Conservation (phyloP, 2,888 invertebrate species). For the Eurytoma adleriae region DNA sequence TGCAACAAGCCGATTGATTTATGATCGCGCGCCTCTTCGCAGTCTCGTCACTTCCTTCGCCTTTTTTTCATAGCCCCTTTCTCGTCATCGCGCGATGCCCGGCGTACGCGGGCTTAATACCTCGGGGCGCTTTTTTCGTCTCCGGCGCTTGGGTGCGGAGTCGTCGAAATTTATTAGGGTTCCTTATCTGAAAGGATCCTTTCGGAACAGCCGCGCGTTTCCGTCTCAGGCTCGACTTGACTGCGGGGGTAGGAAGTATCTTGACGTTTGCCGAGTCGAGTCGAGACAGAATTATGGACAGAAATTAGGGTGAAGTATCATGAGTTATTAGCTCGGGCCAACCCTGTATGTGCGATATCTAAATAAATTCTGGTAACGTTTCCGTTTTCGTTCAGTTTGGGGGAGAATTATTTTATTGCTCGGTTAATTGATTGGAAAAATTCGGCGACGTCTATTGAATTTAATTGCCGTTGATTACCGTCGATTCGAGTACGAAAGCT, state of each 20-base stretch:
- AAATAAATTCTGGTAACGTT: slow-evolving; percentile 38
- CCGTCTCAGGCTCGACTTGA: background rate
- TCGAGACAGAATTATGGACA: slow-evolving; percentile 47
- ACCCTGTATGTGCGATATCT: slow-evolving; percentile 36
- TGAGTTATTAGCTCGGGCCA: slow-evolving; percentile 51
- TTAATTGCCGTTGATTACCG: too few relatives aligned
- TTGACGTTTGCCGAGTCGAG: slow-evolving; percentile 40
- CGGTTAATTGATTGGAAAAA: background rate
- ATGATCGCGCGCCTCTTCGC: slow-evolving; percentile 28
- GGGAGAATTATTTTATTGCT: slow-evolving; percentile 25
- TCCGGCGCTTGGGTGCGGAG: slow-evolving; percentile 10
- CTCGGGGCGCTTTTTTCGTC: slow-evolving; percentile 3
- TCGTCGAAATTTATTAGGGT: slow-evolving; percentile 50
- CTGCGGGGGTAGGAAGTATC: slow-evolving; percentile 32
- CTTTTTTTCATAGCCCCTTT: background rate
- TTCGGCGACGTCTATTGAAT: too few relatives aligned
- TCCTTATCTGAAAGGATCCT: slow-evolving; percentile 47
- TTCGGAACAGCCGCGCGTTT: slow-evolving; percentile 25
- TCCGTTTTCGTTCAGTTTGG: background rate
- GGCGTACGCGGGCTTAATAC: slow-evolving; percentile 5
- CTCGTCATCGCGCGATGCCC: background rate
- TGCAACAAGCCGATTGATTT: slow-evolving; percentile 54
- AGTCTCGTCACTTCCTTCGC: background rate
- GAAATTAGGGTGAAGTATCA: slow-evolving; percentile 54
- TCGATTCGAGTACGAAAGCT: too few relatives aligned